Evolutionary conservation across 2,888 invertebrate species (phyloP).

Genomic region (Melinaea marsaeus): DNA sequence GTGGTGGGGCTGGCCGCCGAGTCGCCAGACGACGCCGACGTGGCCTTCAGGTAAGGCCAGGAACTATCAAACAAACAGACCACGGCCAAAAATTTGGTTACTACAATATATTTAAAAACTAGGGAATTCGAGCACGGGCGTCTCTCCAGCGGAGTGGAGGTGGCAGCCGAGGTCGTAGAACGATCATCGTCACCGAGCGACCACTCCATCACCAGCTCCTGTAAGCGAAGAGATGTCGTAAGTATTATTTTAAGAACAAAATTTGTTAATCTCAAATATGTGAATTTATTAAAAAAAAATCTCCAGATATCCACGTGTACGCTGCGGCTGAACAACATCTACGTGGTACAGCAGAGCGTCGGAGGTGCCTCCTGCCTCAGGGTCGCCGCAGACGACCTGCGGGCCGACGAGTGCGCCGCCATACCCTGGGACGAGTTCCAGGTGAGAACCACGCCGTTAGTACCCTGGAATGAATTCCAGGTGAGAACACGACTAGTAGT

Average conservation of each 20-base stretch:
- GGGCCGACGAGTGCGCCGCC: slow-evolving; percentile 89
- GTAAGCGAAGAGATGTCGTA: slow-evolving; percentile 87
- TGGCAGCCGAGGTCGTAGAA: slow-evolving; percentile 91
- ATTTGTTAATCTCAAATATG: too few species aligned
- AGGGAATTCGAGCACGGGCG: slow-evolving; percentile 74
- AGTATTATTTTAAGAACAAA: slow-evolving; percentile 16
- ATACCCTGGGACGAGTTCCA: slow-evolving; percentile 97
- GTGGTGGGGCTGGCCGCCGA: slow-evolving; percentile 82
- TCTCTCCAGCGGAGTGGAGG: slow-evolving; percentile 79
- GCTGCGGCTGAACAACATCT: slow-evolving; percentile 66
- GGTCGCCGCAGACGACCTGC: slow-evolving; percentile 76
- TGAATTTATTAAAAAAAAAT: too few species aligned
- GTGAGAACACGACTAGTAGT: too few species aligned
- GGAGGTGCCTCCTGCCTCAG: slow-evolving; percentile 48
- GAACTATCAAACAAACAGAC: too few species aligned
- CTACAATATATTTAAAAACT: slow-evolving; percentile 29
- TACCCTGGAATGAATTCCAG: too few species aligned
- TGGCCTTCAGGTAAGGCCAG: slow-evolving; percentile 78
- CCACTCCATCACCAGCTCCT: slow-evolving; percentile 88
- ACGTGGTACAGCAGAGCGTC: slow-evolving; percentile 58
- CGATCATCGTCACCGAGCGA: slow-evolving; percentile 89
- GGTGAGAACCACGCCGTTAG: slow-evolving; percentile 69
- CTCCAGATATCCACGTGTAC: slow-evolving; percentile 78
- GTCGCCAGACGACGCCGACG: slow-evolving; percentile 82
- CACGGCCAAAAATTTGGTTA: too few species aligned